Evolutionary conservation across 2,888 invertebrate species (phyloP), one percentile per base, ranked within the genome.

Genomic region (Pollenia labialis): DNA sequence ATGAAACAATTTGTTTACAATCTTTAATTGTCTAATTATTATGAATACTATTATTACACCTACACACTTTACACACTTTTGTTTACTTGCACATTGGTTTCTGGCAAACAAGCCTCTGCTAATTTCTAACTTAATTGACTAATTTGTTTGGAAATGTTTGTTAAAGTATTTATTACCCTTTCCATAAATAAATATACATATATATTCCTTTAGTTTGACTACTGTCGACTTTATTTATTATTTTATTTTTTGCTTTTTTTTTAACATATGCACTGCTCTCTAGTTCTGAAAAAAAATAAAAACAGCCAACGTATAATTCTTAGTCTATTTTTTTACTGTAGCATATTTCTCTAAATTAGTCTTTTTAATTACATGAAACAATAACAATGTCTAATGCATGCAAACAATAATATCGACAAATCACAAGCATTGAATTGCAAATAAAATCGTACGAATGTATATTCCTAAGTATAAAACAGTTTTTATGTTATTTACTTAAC

Each of bases 1-100:
- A 72, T 46, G 16, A 48, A 81, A 76, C 12, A 68, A 81, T 87
- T 88, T 85, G 75, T 88, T 89, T 88, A 85, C 82, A 85, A 81
- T 86, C 23, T 85, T 66, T 85, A 32, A 32, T 52, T 81, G 54
- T 74, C 81, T 80, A 77, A 72, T 85, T 32, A 52, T 62, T 74
- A 74, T 72, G 14, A 50, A 46, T 64, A 68, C 54, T 62, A 68
- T 79, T 74, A 48, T 46, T 56, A 77, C 64, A 81, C 62, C 42
- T 56, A 77, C 74, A 87, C 81, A 23, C 69, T 68, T 74, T 76
- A 69, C 74, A 77, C 83, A 64, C 68, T 85, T 64, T 66, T 77
- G 48, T 64, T 75, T 62, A 83, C 68, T 84, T 83, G 87, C 87
- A 87, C 87, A 54, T 50, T 83, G 80, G 83, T 80, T 87, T 76